Evolutionary conservation across 2,888 invertebrate genomes (phyloP), one percentile per base, ranked within the genome.

Genomic region (Andrena flavipes): DNA sequence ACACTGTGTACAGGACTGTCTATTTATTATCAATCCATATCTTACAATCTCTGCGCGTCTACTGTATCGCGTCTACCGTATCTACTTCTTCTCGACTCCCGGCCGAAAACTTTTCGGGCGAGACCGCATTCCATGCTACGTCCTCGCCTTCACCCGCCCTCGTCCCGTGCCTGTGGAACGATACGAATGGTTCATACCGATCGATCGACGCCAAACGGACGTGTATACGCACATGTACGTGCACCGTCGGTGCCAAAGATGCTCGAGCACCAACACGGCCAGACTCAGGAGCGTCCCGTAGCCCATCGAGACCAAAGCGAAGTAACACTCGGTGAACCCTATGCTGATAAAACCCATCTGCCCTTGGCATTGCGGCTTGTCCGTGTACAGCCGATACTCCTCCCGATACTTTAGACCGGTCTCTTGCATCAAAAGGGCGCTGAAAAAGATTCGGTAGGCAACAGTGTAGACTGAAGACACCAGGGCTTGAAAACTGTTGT

Each of bases 271-370:
- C 3, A 95, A 88, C 0, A 95, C 91, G 0, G 91, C 92, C 0
- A 95, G 90, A 0, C 95, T 94, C 8, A 95, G 76, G 23, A 94
- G 82, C 84, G 94, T 91, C 16, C 95, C 95, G 65, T 95, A 95
- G 20, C 94, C 88, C 7, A 95, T 94, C n/a, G 94, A 94, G 75
- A 95, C 87, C 86, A 95, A 92, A 0, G 95, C 95, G 0, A 95
- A 95, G 76, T 94, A 94, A 93, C 95, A 95, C 88, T 96, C 96
- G 0, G 94, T 94, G 80, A 95, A 93, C 35, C 96, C 96, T 0
- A 96, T 96, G 76, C 95, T 96, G 88, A 96, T 95, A 93, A 96
- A 96, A 2, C 95, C 95, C 16, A 95, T 94, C 4, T 94, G 92
- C 8, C 95, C 95, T 0, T 94, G 94, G 85, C 96, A 96, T 1